A percentile compares a stretch with the other conserved stretches of the same genome.
These are phyloP conservation scores for Chirona hameri DNA, from an alignment of 2,888 invertebrate genomes.

Conservation along the genomic window DNA sequence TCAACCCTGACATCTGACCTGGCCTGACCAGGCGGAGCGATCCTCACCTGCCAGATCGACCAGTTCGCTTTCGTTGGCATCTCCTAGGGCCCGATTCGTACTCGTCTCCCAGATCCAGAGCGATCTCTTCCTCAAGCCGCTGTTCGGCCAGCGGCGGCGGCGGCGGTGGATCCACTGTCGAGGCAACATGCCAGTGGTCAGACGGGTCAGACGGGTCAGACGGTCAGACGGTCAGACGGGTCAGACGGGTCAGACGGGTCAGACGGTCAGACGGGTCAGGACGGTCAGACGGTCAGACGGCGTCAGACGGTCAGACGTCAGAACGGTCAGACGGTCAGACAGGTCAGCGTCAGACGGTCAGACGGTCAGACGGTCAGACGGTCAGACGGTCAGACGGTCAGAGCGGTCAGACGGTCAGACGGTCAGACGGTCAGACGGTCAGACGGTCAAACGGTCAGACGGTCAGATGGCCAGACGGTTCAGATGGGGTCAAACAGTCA, in stretches of 20 bases:
- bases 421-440: neutral
- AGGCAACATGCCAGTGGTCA: neutral
- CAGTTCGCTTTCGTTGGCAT: constrained; percentile 91
- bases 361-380: too few species aligned
- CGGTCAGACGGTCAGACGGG: too few species aligned
- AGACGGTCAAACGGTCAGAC: neutral
- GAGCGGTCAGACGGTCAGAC: neutral
- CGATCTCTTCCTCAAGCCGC: constrained; percentile 49
- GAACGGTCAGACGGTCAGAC: neutral
- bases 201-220: neutral
- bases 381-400: neutral
- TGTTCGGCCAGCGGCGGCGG: neutral
- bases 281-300: too few species aligned
- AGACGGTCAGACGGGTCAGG: neutral
- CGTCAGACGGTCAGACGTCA: neutral
- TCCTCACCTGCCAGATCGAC: constrained; percentile 82
- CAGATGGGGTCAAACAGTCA: neutral
- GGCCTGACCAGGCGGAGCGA: too few species aligned
- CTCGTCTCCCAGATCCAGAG: constrained; percentile 86
- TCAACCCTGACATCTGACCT: too few species aligned
- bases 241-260: neutral
- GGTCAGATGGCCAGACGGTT: neutral
- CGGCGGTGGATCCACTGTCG: neutral
- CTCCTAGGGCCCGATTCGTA: constrained; percentile 82
- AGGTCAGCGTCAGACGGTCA: constrained; percentile 2